These are phyloP conservation scores for Nowickia ferox DNA, from an alignment of 2,888 invertebrate genomes.

Conservation along the genomic window DNA sequence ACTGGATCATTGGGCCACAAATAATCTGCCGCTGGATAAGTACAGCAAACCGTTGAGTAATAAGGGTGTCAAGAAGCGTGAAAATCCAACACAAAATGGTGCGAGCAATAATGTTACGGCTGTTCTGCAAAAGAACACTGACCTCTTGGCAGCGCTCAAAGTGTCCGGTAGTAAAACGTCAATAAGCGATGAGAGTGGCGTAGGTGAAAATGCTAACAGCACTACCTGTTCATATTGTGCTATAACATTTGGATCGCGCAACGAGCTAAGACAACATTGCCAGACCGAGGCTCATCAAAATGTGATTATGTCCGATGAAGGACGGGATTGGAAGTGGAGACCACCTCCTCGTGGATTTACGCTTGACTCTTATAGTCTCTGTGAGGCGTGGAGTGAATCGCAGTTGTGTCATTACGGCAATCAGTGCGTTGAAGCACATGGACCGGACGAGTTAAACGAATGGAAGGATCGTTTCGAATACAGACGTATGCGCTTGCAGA, in stretches of 20 bases:
- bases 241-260: conserved; percentile 84
- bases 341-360: conserved; percentile 88
- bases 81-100: conserved; percentile 66
- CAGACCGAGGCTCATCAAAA: conserved; percentile 87
- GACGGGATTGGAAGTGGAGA: conserved; percentile 87
- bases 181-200: conserved; percentile 60
- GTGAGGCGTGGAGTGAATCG: conserved; percentile 85
- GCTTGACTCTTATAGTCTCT: conserved; percentile 86
- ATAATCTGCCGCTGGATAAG: conserved; percentile 82
- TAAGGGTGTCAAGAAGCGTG: conserved; percentile 76
- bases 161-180: conserved; percentile 77
- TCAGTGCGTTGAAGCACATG: conserved; percentile 90
- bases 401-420: conserved; percentile 87
- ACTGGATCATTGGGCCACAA: conserved; percentile 83
- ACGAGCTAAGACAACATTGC: conserved; percentile 85
- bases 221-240: conserved; percentile 85
- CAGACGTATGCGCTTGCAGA: conserved; percentile 86
- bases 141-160: conserved; percentile 79
- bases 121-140: conserved; percentile 76
- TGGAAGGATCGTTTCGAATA: conserved; percentile 90
- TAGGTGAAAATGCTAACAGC: conserved; percentile 75
- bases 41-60: conserved; percentile 80
- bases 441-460: conserved; percentile 88
- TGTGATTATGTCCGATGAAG: conserved; percentile 88
- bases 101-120: conserved; percentile 69